Percentiles rank a stretch among this genome's conserved stretches.
These are phyloP conservation scores for Pedionomus torquatus DNA, from an alignment of 2,113 vertebrate species.

Conservation along the genomic window DNA sequence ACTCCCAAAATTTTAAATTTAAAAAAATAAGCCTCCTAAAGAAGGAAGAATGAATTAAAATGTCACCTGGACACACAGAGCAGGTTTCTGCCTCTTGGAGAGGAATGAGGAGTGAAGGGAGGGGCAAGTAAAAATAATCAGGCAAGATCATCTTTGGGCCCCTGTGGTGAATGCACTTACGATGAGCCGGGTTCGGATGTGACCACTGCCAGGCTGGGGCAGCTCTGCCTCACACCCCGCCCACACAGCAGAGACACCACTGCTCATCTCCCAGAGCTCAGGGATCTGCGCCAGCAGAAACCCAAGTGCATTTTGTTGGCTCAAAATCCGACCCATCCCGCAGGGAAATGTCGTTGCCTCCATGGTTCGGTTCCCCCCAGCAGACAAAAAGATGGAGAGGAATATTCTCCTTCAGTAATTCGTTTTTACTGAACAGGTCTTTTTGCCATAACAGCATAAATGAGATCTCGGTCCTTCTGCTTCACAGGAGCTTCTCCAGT, in stretches of 20 bases:
- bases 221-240: not conserved
- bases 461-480: not conserved
- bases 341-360: not conserved
- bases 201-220: not conserved
- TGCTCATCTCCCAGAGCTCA: not conserved
- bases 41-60: not conserved
- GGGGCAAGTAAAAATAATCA: not conserved
- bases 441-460: not conserved
- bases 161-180: not conserved
- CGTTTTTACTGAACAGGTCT: not conserved
- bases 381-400: not conserved
- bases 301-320: not conserved
- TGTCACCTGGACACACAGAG: not conserved
- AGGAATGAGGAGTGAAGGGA: not conserved
- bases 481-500: not conserved
- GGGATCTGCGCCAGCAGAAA: not conserved
- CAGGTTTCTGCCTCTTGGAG: not conserved
- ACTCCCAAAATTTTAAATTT: not conserved
- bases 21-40: not conserved
- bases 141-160: not conserved
- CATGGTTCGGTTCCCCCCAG: not conserved
- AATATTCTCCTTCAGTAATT: not conserved
- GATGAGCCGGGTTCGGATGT: not conserved
- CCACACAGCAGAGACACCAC: not conserved
- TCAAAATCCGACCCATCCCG: not conserved